A percentile compares a stretch with the other conserved stretches of the same genome.
These are phyloP conservation scores for Myotis davidii DNA, from an alignment of 2,113 vertebrate species.

Conservation along the genomic window DNA sequence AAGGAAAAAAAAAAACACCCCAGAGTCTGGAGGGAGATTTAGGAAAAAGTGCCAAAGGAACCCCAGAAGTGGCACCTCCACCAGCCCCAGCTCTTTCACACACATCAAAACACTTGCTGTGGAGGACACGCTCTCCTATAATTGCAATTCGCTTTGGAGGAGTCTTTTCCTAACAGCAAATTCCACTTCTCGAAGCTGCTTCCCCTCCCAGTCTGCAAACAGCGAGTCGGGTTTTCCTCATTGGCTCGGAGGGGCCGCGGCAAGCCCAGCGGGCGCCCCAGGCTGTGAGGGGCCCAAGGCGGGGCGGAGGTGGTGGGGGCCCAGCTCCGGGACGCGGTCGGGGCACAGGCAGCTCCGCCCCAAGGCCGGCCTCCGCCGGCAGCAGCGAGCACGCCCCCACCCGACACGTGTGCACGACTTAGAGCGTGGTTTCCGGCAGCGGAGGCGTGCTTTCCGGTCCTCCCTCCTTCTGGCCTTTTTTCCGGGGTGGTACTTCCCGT, in stretches of 20 bases:
- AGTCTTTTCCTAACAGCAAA: conserved; percentile 24
- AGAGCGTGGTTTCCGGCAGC: background rate
- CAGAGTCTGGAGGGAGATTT: background rate
- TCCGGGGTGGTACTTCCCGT: conserved; percentile 74
- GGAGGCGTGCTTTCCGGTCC: background rate
- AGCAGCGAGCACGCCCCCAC: background rate
- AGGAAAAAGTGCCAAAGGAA: background rate
- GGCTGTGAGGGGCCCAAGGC: rapidly evolving
- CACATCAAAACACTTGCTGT: background rate
- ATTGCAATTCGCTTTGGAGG: background rate
- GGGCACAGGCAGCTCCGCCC: rapidly evolving
- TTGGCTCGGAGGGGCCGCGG: background rate
- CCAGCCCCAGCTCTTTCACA: background rate
- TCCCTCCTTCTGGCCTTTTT: background rate
- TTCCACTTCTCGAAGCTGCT: conserved; percentile 14
- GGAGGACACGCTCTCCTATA: background rate
- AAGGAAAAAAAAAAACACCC: background rate
- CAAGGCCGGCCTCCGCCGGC: rapidly evolving
- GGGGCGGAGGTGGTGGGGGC: rapidly evolving
- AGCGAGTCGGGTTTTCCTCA: background rate
- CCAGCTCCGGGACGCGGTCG: rapidly evolving
- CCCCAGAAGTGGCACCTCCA: background rate
- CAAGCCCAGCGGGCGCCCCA: background rate
- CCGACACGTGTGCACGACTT: background rate
- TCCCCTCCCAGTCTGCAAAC: conserved; percentile 5